Conservation (phyloP, 2,888 invertebrate species). For the Geophilus truncorum region DNA sequence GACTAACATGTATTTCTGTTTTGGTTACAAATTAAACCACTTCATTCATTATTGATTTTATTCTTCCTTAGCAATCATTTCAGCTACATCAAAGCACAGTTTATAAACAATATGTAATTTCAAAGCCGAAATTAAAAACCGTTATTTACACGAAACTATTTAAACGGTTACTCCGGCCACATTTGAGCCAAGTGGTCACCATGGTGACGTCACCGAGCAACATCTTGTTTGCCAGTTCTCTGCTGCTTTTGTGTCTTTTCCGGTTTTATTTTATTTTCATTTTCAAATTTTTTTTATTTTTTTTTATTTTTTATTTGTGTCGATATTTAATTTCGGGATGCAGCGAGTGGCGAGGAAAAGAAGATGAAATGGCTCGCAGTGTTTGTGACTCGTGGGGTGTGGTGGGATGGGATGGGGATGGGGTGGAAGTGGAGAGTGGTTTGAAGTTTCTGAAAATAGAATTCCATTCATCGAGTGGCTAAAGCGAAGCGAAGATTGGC, state of each 20-base stretch:
- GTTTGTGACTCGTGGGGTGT: background rate
- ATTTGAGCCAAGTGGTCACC: background rate
- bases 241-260: background rate
- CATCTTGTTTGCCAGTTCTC: background rate
- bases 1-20: no score
- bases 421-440: background rate
- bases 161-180: background rate
- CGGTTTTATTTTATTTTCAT: background rate
- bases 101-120: no score
- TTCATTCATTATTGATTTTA: no score
- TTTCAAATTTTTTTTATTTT: no score
- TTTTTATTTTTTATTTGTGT: background rate
- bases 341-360: background rate
- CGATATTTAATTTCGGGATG: background rate
- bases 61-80: no score
- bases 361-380: constrained; percentile 10
- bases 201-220: background rate
- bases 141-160: no score
- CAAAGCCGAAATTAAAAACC: no score
- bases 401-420: background rate
- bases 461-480: constrained; percentile 10
- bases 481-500: background rate
- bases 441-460: constrained; percentile 10
- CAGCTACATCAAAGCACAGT: no score
- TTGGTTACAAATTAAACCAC: no score